Evolutionary conservation across 2,113 vertebrate genomes (phyloP).

Genomic region (Apteryx mantelli): DNA sequence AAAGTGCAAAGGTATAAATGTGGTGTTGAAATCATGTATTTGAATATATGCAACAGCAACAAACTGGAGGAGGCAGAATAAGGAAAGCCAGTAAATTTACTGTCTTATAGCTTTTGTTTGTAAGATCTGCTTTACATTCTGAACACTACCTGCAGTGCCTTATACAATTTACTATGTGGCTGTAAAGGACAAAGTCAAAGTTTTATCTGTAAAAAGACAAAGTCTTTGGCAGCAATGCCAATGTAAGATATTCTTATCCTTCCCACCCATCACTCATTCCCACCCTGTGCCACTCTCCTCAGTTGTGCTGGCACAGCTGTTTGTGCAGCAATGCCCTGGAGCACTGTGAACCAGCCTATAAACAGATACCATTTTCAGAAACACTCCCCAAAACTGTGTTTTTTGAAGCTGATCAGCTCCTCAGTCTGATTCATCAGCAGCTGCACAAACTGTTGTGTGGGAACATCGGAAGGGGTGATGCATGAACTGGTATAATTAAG

Average conservation of each 20-base stretch:
- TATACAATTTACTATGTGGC: background rate
- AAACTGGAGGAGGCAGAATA: background rate
- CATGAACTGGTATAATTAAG: background rate
- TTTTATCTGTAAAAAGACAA: background rate
- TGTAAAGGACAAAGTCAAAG: background rate
- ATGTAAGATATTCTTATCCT: background rate
- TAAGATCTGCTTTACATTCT: background rate
- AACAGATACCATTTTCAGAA: conserved; percentile 1
- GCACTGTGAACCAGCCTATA: background rate
- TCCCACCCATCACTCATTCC: background rate
- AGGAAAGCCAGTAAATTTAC: background rate
- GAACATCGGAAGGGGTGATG: background rate
- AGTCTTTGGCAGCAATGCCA: background rate
- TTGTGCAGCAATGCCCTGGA: background rate
- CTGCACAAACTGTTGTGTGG: background rate
- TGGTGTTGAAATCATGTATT: conserved; percentile 16
- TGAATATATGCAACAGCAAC: background rate
- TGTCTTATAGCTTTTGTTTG: background rate
- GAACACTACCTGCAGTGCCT: background rate
- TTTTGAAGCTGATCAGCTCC: background rate
- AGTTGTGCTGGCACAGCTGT: background rate
- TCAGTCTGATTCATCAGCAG: conserved; percentile 53
- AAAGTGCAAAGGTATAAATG: conserved; percentile 42
- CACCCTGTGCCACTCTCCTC: background rate
- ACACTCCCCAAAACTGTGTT: background rate